Evolutionary conservation across 2,113 vertebrate genomes (phyloP), one percentile per base, ranked within the genome.

Genomic region (Heterocephalus glaber): DNA sequence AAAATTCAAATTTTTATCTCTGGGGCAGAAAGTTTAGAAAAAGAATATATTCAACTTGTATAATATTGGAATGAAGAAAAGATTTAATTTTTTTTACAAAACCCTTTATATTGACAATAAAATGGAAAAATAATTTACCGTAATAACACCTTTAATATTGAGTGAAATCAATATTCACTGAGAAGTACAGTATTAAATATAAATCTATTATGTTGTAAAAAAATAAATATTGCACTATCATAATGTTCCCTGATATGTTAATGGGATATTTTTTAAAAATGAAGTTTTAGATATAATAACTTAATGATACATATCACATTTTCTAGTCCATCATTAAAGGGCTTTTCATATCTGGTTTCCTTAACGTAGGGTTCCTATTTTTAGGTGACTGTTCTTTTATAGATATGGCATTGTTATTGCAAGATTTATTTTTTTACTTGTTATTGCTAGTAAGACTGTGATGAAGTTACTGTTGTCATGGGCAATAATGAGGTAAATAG

Each of bases 381-480:
- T 95, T 93, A 94, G 41, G 52, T 58, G 30, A 94, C 81, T 90
- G 16, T 28, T 89, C 47, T 90, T 94, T 52, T 86, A n/a, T 89
- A 80, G n/a, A 68, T 89, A 79, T 33, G 58, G 14, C 28, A 76
- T 74, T 86, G 35, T 60, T 94, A 63, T 86, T 76, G 20, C 41
- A 83, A 92, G 56, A 89, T 92, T 86, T 94, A 49, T 49, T 49
- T 49, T 49, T 49, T 49, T 49, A 49, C 47, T 6, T 49, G 47
- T 49, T 49, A 49, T 13, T 92, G 49, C 79, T 84, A 61, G 58
- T 91, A 96, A 93, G 68, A 66, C 38, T 68, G 3, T 86, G 72
- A 84, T 94, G 91, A 86, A 86, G 58, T 95, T 26, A 54, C 14
- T 86, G 66, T 94, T 95, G 63, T 86, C 54, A 89, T 41, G 61